A percentile compares a stretch with the other conserved stretches of the same genome.
Evolutionary conservation across 2,797 vertebrate species (phyloP).

Genomic region (Phrynocephalus guinanensis): DNA sequence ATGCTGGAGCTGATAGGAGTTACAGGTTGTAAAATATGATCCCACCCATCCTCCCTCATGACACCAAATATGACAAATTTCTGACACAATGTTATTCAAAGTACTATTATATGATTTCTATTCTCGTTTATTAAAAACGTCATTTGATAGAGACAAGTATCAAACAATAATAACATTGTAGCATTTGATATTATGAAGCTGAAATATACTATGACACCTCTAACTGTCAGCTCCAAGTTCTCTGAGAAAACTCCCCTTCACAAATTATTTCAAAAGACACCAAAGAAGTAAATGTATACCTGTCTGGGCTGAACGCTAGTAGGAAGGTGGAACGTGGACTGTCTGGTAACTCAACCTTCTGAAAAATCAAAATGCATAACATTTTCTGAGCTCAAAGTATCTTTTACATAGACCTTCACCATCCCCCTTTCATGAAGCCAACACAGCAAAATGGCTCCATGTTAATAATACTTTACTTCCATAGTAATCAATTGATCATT

Average conservation of each 20-base stretch:
- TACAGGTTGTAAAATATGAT: not conserved
- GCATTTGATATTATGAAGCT: not conserved
- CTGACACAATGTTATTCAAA: not conserved
- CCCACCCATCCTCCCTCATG: not conserved
- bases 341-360: slow-evolving; percentile 99
- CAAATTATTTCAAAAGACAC: slow-evolving; percentile 14
- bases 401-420: slow-evolving; percentile 50
- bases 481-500: not conserved
- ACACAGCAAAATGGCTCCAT: not conserved
- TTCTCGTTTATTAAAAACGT: not conserved
- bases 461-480: not conserved
- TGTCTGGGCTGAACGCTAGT: slow-evolving; percentile 98
- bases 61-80: not conserved
- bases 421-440: not conserved
- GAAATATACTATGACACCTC: slow-evolving; percentile 7
- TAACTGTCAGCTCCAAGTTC: not conserved
- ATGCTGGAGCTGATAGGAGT: too few relatives aligned
- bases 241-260: slow-evolving; percentile 33
- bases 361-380: slow-evolving; percentile 74
- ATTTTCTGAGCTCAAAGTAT: slow-evolving; percentile 61
- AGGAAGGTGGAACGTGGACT: slow-evolving; percentile 99
- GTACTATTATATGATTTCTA: not conserved
- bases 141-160: not conserved
- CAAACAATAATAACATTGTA: slow-evolving; percentile 38
- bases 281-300: slow-evolving; percentile 80